Conservation (phyloP, 2,797 vertebrate genomes). For the Taeniopygia guttata region DNA sequence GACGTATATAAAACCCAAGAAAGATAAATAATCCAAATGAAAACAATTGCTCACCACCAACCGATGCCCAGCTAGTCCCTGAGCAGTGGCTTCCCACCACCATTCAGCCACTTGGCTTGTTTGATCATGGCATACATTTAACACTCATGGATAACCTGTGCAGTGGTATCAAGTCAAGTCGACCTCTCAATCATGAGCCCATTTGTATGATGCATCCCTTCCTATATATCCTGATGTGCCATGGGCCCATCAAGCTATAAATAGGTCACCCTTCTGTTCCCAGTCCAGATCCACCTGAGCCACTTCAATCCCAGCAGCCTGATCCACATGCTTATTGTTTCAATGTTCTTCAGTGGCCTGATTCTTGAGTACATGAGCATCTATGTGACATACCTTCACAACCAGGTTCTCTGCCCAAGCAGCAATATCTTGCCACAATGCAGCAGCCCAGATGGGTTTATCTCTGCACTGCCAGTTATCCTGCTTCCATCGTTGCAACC, state of each 20-base stretch:
- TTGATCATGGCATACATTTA: not conserved
- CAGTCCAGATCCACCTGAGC: not conserved
- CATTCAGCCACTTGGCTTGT: not conserved
- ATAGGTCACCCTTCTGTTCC: not conserved
- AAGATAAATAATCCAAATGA: not conserved
- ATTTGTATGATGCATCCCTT: not conserved
- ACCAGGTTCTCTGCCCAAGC: not conserved
- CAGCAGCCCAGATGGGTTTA: not conserved
- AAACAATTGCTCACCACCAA: not conserved
- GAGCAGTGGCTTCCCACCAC: not conserved
- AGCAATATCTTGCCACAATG: not conserved
- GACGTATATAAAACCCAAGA: not conserved
- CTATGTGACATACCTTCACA: not conserved
- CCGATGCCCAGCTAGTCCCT: not conserved
- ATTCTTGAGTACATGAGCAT: not conserved
- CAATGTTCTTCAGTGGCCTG: not conserved
- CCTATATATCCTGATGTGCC: not conserved
- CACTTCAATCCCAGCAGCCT: not conserved
- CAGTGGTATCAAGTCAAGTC: not conserved
- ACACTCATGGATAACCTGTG: not conserved
- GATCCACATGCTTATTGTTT: not conserved
- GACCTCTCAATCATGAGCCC: not conserved
- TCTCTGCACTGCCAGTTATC: not conserved
- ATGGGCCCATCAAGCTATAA: not conserved
- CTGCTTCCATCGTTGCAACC: not conserved